A percentile compares a stretch with the other conserved stretches of the same genome.
Conservation (phyloP, 2,113 vertebrate species). For the Origma solitaria region DNA sequence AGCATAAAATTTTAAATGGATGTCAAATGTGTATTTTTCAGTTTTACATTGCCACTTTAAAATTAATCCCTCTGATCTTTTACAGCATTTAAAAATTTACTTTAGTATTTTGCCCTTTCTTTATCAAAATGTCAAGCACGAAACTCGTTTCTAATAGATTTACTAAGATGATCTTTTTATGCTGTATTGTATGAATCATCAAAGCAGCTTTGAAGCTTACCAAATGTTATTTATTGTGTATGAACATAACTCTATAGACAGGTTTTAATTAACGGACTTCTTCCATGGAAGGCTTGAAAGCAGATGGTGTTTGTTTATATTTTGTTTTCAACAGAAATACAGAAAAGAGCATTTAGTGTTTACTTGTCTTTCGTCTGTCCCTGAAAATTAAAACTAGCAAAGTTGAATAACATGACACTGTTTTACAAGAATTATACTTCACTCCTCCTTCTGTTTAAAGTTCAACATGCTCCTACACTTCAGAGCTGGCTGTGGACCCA, state of each 20-base stretch:
- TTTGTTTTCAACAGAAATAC: not conserved
- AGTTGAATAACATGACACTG: not conserved
- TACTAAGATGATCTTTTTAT: not conserved
- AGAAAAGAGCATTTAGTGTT: not conserved
- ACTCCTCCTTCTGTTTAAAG: not conserved
- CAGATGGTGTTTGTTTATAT: not conserved
- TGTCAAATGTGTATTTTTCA: not conserved
- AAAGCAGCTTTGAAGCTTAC: not conserved
- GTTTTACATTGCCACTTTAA: not conserved
- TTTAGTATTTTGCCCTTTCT: not conserved
- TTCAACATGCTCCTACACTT: not conserved
- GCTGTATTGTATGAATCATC: not conserved
- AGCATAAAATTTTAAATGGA: not conserved
- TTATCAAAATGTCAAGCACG: not conserved
- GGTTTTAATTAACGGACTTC: not conserved
- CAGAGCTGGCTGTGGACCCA: not conserved
- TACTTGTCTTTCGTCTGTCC: not conserved
- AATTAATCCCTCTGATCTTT: not conserved
- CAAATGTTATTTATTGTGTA: not conserved
- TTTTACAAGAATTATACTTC: not conserved
- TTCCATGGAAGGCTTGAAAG: not conserved
- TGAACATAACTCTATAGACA: not conserved
- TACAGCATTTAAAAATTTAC: not conserved
- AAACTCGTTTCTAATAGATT: not conserved
- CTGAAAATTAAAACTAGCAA: not conserved